These are phyloP conservation scores for Mesembrinibis cayennensis DNA, from an alignment of 2,113 vertebrate species.

Conservation along the genomic window DNA sequence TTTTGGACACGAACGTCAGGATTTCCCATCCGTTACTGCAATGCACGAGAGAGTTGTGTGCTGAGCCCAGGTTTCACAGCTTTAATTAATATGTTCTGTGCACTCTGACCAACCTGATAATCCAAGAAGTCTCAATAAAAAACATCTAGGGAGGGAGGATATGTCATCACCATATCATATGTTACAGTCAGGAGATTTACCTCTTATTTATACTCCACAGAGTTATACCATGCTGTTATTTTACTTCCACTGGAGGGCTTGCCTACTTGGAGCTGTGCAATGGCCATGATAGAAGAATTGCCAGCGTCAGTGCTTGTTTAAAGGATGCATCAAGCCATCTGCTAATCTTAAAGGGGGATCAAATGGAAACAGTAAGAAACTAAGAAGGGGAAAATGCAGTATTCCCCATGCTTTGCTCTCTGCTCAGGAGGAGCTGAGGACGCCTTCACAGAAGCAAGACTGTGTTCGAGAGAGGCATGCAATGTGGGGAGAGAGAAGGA, in stretches of 20 bases:
- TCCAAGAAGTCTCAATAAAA: constrained; percentile 49
- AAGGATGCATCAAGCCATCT: neutral
- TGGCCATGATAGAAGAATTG: neutral
- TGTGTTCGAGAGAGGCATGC: neutral
- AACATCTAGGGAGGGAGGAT: constrained; percentile 16
- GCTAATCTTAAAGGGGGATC: neutral
- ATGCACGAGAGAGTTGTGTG: neutral
- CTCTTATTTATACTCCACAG: neutral
- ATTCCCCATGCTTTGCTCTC: neutral
- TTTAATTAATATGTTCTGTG: constrained; percentile 56
- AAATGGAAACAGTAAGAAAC: neutral
- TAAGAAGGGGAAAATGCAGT: neutral
- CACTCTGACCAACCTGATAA: constrained; percentile 48
- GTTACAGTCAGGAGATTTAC: constrained; percentile 20
- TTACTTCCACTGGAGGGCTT: neutral
- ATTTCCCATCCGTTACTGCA: neutral
- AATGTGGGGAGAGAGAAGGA: neutral
- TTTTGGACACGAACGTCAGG: neutral
- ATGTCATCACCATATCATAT: constrained; percentile 25
- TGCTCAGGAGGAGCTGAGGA: neutral
- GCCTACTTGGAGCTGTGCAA: neutral
- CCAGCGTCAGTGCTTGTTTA: neutral
- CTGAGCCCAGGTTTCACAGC: neutral
- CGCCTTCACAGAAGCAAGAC: neutral
- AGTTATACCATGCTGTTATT: neutral